Percentiles rank a stretch among this genome's conserved stretches.
Evolutionary conservation across 2,113 vertebrate genomes (phyloP).

Genomic region (Platysteira castanea): DNA sequence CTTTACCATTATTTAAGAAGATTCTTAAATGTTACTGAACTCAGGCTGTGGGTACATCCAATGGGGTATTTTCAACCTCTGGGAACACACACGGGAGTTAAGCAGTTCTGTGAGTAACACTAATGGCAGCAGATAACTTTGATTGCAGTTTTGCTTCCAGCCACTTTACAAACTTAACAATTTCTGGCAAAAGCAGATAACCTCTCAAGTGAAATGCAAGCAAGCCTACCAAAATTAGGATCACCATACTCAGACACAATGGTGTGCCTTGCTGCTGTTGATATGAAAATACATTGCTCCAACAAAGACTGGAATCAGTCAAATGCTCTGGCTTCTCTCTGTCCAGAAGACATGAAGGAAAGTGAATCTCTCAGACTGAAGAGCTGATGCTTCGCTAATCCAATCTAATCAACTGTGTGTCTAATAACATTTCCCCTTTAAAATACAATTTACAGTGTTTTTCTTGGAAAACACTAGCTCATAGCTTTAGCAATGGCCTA

Average conservation of each 20-base stretch:
- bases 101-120: neutral
- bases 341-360: neutral
- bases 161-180: neutral
- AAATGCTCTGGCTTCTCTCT: neutral
- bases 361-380: neutral
- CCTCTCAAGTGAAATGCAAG: neutral
- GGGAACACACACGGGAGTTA: fast-evolving
- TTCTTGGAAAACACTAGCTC: neutral
- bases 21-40: neutral
- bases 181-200: neutral
- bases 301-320: neutral
- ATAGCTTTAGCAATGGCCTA: neutral
- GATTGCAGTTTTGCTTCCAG: neutral
- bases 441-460: neutral
- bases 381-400: neutral
- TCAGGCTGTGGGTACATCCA: neutral
- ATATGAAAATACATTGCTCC: neutral
- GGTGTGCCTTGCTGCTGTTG: neutral
- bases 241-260: neutral
- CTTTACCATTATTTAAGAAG: neutral
- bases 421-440: neutral
- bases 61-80: neutral
- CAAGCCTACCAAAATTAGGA: neutral
- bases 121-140: neutral
- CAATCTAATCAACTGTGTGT: neutral